phyloP scores from a whole-genome alignment of 1,140 invertebrate genomes.

The Penaeus vannamei region DNA sequence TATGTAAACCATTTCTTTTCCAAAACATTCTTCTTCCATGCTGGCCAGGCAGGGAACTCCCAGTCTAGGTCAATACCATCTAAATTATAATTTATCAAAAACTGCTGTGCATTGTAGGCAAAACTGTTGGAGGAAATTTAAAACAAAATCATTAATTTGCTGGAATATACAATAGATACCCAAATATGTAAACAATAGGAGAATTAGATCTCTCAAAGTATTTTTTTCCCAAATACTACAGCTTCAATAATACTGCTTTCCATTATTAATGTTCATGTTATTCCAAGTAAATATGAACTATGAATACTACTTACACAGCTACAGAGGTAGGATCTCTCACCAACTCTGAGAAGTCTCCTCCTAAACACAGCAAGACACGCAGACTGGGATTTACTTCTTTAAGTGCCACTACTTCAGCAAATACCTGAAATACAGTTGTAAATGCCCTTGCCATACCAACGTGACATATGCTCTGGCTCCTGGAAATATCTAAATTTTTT shows the following conservation, averaged over 20 bases:
- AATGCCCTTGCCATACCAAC: too few relatives aligned
- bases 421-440: conserved; percentile 69
- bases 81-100: conserved; percentile 43
- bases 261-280: neutral
- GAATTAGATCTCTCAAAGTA: neutral
- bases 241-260: neutral
- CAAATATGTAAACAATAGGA: neutral
- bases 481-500: too few relatives aligned
- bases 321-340: conserved; percentile 49
- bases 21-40: neutral
- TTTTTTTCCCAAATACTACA: neutral
- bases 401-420: conserved; percentile 76
- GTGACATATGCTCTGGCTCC: too few relatives aligned
- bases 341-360: conserved; percentile 74
- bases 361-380: conserved; percentile 84
- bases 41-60: conserved; percentile 62
- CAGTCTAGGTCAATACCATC: conserved; percentile 65
- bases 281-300: neutral
- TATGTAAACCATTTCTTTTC: conserved; percentile 44
- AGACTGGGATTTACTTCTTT: conserved; percentile 80
- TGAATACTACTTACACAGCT: conserved; percentile 28
- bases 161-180: neutral
- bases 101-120: conserved; percentile 63
- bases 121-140: conserved; percentile 42
- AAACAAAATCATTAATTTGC: neutral